Base-by-base conservation (phyloP, 2,797 vertebrate genomes). In the Parauchenoglanis punctatus region DNA sequence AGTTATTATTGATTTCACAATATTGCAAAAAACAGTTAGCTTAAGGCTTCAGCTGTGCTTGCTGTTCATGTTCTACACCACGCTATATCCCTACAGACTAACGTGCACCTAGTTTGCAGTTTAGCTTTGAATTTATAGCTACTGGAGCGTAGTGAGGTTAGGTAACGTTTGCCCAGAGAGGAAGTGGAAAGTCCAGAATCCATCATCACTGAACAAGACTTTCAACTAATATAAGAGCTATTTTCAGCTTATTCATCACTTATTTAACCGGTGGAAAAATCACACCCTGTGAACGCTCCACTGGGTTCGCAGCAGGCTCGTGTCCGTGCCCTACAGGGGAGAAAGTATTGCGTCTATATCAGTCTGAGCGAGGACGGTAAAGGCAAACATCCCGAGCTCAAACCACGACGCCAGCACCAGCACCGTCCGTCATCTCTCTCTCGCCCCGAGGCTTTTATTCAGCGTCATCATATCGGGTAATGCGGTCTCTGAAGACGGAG, bases 171-270 rank as follows among this genome's bases (percentile, higher is more conserved):
- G 54, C 18, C 31, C 31, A 0, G 81, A 84, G 49, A 67, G 80
- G 46, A 61, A 76, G 49, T 67, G 68, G 65, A 73, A 89, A 78
- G 40, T 11, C 25, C 13, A 25, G 25, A 54, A 59, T 25, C 56
- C 54, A 59, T 80, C 77, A 40, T 59, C 11, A 80, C 11, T 2
- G 56, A 78, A 35, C 76, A 23, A 58, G 76, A 78, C 40, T 58
- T 58, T 58, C 52, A 58, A 80, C 77, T 80, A 40, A 40, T 82
- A 83, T 54, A 56, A 63, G 77, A 31, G n/a, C 85, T 88, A 81
- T 85, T 88, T 89, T 61, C 56, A 86, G 83, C 59, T n/a, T 72
- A 83, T 88, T 88, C 86, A 89, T 91, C 85, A 87, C 81, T 89
- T 87, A 90, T 91, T 89, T 88, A 89, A 84, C 75, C 65, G 18